Evolutionary conservation across 2,113 vertebrate genomes (phyloP), one percentile per base, ranked within the genome.

Genomic region (Symphodus melops): DNA sequence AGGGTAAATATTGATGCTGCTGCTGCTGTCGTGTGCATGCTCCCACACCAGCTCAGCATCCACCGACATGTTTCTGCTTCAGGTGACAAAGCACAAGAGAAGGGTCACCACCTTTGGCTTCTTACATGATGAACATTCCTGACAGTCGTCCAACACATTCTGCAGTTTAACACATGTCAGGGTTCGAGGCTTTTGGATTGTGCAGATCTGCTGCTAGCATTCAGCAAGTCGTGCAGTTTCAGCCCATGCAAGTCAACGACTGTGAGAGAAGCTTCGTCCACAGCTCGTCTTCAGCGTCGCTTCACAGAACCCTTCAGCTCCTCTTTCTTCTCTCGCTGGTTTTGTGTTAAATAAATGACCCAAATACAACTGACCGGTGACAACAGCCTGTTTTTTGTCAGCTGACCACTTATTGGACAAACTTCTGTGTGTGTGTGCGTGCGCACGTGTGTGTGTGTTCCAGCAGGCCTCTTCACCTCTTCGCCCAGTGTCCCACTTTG

Each of bases 1-100:
- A 80, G 66, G 72, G 67, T 88, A 78, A 91, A 91, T 90, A 93
- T 91, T 89, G 69, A 90, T 88, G 73, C 53, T 37, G 23, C 68
- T 37, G 23, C 68, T 33, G 64, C 68, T 23, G 64, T 73, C 25
- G 54, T 68, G 64, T 51, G 75, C 28, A 33, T 33, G 28, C 4
- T 64, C 61, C 75, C 73, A 84, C 85, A 78, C 64, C 61, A 55
- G 44, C 74, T 51, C 42, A 25, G 48, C 19, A 58, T 62, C 59
- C 69, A 60, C 3, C 2, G 21, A 79, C 21, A 33, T 7, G 55
- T 19, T 66, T 37, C 59, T 44, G 76, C 44, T 41, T 23, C 80
- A 64, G 59, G 42, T 65, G 69, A n/a, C 13, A 7, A 58, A n/a
- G 9, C 5, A 7, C 0, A n/a, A 48, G 10, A 37, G 4, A 37